Conservation (phyloP, 2,888 invertebrate species). For the Drosophila mulleri region DNA sequence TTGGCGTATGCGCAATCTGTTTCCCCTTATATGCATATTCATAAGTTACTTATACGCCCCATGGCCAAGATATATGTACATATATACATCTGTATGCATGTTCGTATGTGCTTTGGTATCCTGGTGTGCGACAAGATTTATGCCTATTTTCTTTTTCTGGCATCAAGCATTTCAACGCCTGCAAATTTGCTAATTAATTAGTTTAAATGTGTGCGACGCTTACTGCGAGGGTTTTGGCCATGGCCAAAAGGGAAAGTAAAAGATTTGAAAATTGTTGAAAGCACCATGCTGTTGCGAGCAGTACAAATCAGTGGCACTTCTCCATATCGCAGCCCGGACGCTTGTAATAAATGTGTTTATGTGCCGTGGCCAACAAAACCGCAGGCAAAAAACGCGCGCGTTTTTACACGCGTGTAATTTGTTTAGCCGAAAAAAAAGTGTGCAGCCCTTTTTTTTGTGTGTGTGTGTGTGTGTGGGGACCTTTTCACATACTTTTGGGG, state of each 20-base stretch:
- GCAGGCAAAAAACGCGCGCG: slow-evolving; percentile 36
- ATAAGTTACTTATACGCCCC: slow-evolving; percentile 64
- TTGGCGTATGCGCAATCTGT: slow-evolving; percentile 61
- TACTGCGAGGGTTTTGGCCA: slow-evolving; percentile 7
- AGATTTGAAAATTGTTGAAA: slow-evolving; percentile 17
- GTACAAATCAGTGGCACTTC: slow-evolving; percentile 16
- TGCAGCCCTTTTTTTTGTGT: slow-evolving; percentile 65
- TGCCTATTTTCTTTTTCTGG: slow-evolving; percentile 70
- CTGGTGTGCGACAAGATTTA: slow-evolving; percentile 75
- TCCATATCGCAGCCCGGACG: slow-evolving; percentile 19
- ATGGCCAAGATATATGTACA: not conserved
- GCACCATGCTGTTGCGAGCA: not conserved
- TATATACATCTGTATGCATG: not conserved
- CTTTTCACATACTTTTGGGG: slow-evolving; percentile 51
- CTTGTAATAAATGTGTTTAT: slow-evolving; percentile 75
- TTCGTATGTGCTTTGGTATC: slow-evolving; percentile 37
- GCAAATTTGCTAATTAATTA: slow-evolving; percentile 77
- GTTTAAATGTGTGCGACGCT: slow-evolving; percentile 51
- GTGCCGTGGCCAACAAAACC: slow-evolving; percentile 27
- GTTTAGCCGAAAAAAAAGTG: slow-evolving; percentile 52
- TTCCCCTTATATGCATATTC: slow-evolving; percentile 34
- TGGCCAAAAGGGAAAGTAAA: slow-evolving; percentile 5
- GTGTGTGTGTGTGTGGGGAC: slow-evolving; percentile 17
- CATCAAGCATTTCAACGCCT: slow-evolving; percentile 75
- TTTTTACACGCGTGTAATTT: slow-evolving; percentile 76